phyloP scores from a whole-genome alignment of 2,797 vertebrate genomes.

The Coilia nasus region DNA sequence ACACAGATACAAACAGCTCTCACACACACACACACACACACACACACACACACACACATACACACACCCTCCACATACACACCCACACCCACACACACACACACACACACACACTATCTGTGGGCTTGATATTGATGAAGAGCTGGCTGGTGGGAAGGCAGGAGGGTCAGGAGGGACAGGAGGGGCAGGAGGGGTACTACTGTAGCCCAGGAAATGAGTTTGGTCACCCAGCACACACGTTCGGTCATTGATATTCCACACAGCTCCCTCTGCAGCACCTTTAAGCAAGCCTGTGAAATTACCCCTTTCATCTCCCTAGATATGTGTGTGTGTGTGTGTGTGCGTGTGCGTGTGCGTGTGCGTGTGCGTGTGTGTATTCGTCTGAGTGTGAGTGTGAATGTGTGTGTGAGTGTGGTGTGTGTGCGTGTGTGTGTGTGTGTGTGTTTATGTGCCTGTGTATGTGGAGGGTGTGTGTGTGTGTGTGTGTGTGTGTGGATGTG shows the following conservation, averaged over 20 bases:
- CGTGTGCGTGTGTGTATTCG: constrained; percentile 28
- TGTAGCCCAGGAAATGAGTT: neutral
- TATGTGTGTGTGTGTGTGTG: constrained; percentile 29
- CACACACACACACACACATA: neutral
- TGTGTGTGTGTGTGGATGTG: neutral
- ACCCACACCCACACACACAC: constrained; percentile 1
- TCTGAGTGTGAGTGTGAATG: constrained; percentile 30
- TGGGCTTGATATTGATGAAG: neutral
- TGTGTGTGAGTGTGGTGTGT: constrained; percentile 31
- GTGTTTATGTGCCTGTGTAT: too few species aligned
- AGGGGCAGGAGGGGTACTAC: too few species aligned
- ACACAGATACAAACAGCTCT: neutral
- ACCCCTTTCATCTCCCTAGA: constrained; percentile 35
- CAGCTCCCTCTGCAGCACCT: neutral
- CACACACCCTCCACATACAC: neutral
- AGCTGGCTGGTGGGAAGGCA: neutral
- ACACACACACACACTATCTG: constrained; percentile 4
- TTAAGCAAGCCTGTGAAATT: neutral
- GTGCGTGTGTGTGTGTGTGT: too few species aligned
- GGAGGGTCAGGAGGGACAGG: too few species aligned
- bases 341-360: neutral
- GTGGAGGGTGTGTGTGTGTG: too few species aligned
- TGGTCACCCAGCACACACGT: neutral
- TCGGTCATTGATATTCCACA: constrained; percentile 35
- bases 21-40: neutral